Conservation (phyloP, 2,113 vertebrate species). For the Heteronetta atricapilla region DNA sequence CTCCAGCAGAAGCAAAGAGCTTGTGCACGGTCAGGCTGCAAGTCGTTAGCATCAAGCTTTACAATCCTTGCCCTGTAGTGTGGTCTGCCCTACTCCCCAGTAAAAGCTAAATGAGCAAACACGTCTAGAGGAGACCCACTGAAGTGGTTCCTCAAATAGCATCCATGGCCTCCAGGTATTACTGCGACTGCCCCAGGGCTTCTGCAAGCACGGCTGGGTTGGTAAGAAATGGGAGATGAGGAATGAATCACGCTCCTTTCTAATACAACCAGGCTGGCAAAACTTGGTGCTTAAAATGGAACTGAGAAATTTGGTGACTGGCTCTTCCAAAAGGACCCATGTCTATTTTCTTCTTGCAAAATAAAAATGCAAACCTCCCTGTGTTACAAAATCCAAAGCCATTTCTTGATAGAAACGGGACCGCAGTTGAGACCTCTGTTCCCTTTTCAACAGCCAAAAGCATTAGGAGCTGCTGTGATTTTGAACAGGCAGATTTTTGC, state of each 20-base stretch:
- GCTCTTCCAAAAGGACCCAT: neutral
- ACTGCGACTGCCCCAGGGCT: neutral
- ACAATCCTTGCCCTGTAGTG: neutral
- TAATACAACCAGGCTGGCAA: neutral
- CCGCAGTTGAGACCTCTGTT: neutral
- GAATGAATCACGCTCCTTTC: neutral
- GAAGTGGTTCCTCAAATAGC: neutral
- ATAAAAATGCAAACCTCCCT: neutral
- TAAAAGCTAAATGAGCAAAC: neutral
- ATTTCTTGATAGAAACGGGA: neutral
- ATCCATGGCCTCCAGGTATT: fast-evolving
- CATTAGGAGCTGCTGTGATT: neutral
- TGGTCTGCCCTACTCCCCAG: neutral
- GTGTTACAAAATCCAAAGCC: neutral
- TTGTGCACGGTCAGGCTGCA: neutral
- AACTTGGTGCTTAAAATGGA: neutral
- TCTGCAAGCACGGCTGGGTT: neutral
- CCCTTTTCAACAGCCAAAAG: neutral
- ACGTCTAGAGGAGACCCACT: fast-evolving
- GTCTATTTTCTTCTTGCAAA: neutral
- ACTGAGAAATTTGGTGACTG: neutral
- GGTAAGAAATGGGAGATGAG: neutral
- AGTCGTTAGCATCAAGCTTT: neutral
- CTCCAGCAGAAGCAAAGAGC: neutral
- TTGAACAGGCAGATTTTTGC: neutral